Percentiles rank a stretch among this genome's conserved stretches.
Conservation (phyloP, 2,888 invertebrate genomes). For the Acronicta psi region DNA sequence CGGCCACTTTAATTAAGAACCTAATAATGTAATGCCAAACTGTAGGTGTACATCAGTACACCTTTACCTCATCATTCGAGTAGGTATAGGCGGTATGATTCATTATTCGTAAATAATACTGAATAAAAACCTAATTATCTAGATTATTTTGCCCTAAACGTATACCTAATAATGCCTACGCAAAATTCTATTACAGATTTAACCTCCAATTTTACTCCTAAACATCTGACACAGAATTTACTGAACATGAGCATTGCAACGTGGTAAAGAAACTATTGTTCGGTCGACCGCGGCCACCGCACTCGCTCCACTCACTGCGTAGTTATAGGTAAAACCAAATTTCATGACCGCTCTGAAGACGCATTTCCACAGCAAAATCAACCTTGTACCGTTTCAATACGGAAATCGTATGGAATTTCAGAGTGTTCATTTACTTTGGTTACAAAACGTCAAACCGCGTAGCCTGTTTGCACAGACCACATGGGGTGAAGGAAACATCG, state of each 20-base stretch:
- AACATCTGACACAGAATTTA: slow-evolving; percentile 16
- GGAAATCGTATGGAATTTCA: neutral
- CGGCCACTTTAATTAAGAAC: no score
- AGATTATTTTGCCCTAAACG: no score
- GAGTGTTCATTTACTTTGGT: neutral
- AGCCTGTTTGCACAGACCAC: slow-evolving; percentile 31
- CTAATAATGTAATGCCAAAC: no score
- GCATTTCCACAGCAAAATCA: neutral
- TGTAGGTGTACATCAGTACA: no score
- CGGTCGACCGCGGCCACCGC: slow-evolving; percentile 29
- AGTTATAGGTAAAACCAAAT: neutral
- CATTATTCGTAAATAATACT: no score
- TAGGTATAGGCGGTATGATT: no score
- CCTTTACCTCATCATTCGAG: no score
- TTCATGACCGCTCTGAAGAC: neutral
- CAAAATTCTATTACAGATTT: no score
- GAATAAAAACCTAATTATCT: no score
- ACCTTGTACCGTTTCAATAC: neutral
- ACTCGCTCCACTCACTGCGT: slow-evolving; percentile 30
- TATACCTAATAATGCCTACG: no score
- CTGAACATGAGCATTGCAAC: slow-evolving; percentile 14
- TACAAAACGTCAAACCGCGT: slow-evolving; percentile 26
- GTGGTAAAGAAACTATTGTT: slow-evolving; percentile 37
- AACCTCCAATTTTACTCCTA: no score
- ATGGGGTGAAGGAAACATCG: slow-evolving; percentile 35